These are phyloP conservation scores for Drosophila macrospina DNA, from an alignment of 2,888 invertebrate genomes.

Conservation along the genomic window DNA sequence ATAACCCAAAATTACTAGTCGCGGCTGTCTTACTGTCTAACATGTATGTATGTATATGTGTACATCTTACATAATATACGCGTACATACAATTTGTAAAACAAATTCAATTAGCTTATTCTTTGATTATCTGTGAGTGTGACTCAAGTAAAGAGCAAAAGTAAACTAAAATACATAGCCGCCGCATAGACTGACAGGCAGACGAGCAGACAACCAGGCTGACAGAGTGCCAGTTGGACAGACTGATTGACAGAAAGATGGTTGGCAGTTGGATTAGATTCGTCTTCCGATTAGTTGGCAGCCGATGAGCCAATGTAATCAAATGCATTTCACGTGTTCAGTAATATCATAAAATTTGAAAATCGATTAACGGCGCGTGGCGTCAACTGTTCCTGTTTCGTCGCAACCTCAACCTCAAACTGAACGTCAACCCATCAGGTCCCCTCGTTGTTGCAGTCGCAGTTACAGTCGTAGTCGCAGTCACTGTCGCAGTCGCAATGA, in stretches of 20 bases:
- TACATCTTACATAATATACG: conserved; percentile 44
- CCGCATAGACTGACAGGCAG: conserved; percentile 3
- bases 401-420: not conserved
- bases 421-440: not conserved
- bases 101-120: conserved; percentile 63
- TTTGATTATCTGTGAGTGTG: conserved; percentile 13
- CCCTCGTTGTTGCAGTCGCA: conserved; percentile 11
- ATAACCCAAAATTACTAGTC: conserved; percentile 56
- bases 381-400: conserved; percentile 43
- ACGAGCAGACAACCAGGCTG: not conserved
- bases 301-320: conserved; percentile 21
- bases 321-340: conserved; percentile 31
- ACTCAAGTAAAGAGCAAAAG: conserved; percentile 54
- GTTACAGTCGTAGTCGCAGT: conserved; percentile 22
- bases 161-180: conserved; percentile 33
- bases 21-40: not conserved
- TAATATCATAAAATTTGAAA: conserved; percentile 44
- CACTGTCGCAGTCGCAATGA: not conserved
- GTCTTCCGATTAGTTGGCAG: conserved; percentile 31
- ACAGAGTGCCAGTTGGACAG: conserved; percentile 1
- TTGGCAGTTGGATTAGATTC: conserved; percentile 45
- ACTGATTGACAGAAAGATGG: conserved; percentile 29
- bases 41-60: too few species aligned
- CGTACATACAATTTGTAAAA: conserved; percentile 49
- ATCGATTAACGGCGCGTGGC: conserved; percentile 61